Conservation (phyloP, 1,140 invertebrate genomes). For the Eriocheir sinensis region DNA sequence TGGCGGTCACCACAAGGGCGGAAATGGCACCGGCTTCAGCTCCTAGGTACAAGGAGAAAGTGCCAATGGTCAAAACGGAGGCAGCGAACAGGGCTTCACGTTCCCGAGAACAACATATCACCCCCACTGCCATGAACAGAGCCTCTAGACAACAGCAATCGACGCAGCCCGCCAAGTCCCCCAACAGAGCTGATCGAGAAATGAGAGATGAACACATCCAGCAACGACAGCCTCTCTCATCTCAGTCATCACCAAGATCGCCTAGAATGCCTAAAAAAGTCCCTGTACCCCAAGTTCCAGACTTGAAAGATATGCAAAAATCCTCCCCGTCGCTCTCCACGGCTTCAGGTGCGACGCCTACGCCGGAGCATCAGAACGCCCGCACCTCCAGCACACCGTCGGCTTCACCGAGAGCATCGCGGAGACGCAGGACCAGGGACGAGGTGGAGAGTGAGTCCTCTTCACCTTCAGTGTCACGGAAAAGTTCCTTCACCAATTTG, state of each 20-base stretch:
- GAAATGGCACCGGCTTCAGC: background rate
- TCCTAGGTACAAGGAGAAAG: background rate
- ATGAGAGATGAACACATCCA: constrained; percentile 48
- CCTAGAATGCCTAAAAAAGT: constrained; percentile 78
- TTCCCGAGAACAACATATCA: constrained; percentile 44
- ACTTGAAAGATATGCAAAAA: constrained; percentile 74
- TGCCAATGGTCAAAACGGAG: background rate
- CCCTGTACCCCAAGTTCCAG: constrained; percentile 77
- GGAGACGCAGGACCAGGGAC: constrained; percentile 70
- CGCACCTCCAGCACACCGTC: constrained; percentile 76
- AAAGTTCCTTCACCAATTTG: constrained; percentile 90
- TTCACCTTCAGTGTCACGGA: constrained; percentile 87
- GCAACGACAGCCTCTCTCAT: constrained; percentile 71
- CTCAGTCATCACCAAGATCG: constrained; percentile 74
- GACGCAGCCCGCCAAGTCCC: constrained; percentile 67
- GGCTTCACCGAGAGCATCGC: constrained; percentile 74
- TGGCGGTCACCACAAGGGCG: constrained; percentile 11
- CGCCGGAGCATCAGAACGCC: constrained; percentile 60
- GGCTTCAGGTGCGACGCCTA: constrained; percentile 42
- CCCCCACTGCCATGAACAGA: constrained; percentile 64
- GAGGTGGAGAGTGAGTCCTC: constrained; percentile 80
- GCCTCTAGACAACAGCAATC: constrained; percentile 65
- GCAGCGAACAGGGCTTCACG: constrained; percentile 14
- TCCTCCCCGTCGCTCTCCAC: constrained; percentile 67
- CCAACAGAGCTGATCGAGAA: background rate